Percentiles rank a stretch among this genome's conserved stretches.
phyloP scores from a whole-genome alignment of 2,113 vertebrate genomes.

The Tragelaphus scriptus region DNA sequence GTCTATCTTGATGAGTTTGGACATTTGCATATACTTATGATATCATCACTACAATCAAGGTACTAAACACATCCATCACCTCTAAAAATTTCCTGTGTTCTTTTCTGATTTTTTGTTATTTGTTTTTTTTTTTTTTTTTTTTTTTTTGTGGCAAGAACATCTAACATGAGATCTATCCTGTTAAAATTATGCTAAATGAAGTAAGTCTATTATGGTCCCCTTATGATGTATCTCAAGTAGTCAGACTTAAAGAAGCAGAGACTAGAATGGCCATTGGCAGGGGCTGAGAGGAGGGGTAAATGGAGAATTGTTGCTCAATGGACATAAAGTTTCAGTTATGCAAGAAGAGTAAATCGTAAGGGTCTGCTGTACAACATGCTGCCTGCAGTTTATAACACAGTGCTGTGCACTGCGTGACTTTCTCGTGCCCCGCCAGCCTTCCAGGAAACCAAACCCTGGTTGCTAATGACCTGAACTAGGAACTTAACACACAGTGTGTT shows the following conservation, averaged over 20 bases:
- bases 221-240: background rate
- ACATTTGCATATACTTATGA: background rate
- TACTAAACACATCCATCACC: background rate
- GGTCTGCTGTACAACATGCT: background rate
- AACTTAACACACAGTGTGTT: background rate
- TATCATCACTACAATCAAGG: background rate
- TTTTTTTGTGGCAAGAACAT: background rate
- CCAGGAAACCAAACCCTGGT: background rate
- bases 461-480: background rate
- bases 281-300: background rate
- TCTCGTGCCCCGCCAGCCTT: background rate
- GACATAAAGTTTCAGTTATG: background rate
- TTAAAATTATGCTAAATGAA: background rate
- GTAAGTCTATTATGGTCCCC: background rate
- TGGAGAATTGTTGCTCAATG: background rate
- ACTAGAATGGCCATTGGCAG: background rate
- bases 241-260: background rate
- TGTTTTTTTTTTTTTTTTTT: background rate
- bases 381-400: background rate
- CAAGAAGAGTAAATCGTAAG: too few species aligned
- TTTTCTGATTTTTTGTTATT: background rate
- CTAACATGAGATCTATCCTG: background rate
- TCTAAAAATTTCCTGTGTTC: background rate
- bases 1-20: background rate
- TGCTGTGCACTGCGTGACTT: background rate